Conservation (phyloP, 1,140 invertebrate genomes). For the Berghia stephanieae region DNA sequence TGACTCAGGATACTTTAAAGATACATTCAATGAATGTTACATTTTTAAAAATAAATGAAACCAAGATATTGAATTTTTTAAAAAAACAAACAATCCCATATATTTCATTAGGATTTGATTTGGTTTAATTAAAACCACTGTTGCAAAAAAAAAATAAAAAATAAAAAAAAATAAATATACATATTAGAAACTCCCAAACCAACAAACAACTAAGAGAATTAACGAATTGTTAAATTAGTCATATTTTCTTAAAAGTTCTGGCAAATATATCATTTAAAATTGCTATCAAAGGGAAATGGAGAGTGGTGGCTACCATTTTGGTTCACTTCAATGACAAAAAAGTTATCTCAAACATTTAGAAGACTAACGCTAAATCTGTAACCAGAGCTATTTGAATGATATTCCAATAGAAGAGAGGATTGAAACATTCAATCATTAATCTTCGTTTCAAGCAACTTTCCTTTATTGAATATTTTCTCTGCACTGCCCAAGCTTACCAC, state of each 20-base stretch:
- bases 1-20: too few species aligned
- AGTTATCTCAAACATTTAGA: background rate
- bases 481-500: constrained; percentile 72
- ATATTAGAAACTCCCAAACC: background rate
- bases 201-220: background rate
- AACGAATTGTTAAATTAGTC: too few species aligned
- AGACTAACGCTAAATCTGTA: too few species aligned
- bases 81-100: too few species aligned
- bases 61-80: background rate
- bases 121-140: background rate
- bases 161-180: constrained; percentile 8
- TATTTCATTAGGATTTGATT: background rate
- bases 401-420: too few species aligned
- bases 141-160: background rate
- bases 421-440: background rate
- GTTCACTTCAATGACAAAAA: too few species aligned
- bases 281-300: too few species aligned
- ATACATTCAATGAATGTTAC: background rate
- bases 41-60: background rate
- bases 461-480: background rate
- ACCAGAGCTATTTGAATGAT: too few species aligned
- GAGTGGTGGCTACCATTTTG: too few species aligned
- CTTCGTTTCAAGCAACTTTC: background rate
- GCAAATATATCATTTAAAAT: too few species aligned
- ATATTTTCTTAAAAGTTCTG: too few species aligned